Percentiles rank a stretch among this genome's conserved stretches.
phyloP scores from a whole-genome alignment of 2,113 vertebrate species.

The Lycaon pictus region DNA sequence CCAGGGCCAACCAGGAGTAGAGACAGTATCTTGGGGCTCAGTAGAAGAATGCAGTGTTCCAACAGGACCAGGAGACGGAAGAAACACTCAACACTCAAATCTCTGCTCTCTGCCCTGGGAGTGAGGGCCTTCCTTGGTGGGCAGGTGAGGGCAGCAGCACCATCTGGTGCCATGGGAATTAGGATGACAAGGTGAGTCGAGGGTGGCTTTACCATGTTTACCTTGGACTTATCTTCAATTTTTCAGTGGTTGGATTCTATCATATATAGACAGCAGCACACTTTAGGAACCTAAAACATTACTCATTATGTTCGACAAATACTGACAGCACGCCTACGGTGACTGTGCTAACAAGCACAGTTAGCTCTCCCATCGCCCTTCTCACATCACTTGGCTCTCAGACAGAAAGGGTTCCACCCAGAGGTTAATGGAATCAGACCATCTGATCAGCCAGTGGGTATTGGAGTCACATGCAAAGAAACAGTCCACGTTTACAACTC shows the following conservation, averaged over 20 bases:
- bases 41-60: neutral
- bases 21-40: neutral
- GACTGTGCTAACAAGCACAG: rapidly evolving
- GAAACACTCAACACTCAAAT: neutral
- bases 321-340: rapidly evolving
- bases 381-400: neutral
- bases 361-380: neutral
- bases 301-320: neutral
- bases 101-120: neutral
- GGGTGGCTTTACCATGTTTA: rapidly evolving
- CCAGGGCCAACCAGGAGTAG: neutral
- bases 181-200: rapidly evolving
- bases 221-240: neutral
- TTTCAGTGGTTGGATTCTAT: neutral
- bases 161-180: rapidly evolving
- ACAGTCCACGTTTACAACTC: neutral
- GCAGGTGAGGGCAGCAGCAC: rapidly evolving
- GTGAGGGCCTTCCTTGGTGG: neutral
- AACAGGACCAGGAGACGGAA: neutral
- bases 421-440: neutral
- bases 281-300: neutral
- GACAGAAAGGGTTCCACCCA: neutral
- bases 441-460: neutral
- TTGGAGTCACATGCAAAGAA: neutral
- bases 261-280: rapidly evolving